phyloP scores from a whole-genome alignment of 2,113 vertebrate genomes.

The Thomomys bottae region DNA sequence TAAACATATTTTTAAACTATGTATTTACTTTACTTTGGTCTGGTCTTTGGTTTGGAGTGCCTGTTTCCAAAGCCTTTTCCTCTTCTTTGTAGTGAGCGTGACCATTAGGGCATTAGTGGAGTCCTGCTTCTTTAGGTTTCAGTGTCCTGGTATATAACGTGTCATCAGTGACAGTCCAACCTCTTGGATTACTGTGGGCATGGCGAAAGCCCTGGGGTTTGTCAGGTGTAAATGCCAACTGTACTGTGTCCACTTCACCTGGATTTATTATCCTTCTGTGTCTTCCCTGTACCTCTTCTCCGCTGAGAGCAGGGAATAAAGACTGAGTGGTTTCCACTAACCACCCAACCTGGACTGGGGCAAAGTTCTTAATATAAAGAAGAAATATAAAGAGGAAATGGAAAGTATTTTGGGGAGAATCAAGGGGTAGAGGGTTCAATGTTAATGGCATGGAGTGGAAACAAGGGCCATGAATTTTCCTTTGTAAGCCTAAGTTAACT shows the following conservation, averaged over 20 bases:
- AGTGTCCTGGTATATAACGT: background rate
- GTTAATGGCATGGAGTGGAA: background rate
- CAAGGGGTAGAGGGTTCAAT: too few relatives aligned
- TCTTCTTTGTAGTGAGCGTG: background rate
- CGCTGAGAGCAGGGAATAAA: fast-evolving
- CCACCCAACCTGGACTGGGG: background rate
- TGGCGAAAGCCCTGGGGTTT: fast-evolving
- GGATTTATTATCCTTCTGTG: background rate
- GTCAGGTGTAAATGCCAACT: fast-evolving
- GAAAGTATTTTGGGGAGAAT: background rate
- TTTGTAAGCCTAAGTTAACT: background rate
- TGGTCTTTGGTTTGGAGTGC: fast-evolving
- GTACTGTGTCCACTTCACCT: background rate
- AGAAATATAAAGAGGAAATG: background rate
- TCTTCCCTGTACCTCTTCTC: background rate
- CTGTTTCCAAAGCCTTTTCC: background rate
- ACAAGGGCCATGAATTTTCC: background rate
- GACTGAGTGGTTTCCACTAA: background rate
- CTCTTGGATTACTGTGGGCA: background rate
- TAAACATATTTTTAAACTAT: too few relatives aligned
- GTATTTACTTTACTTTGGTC: background rate
- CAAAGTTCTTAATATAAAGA: background rate
- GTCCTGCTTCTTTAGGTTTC: background rate
- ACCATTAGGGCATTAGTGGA: background rate
- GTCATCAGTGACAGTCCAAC: background rate